phyloP scores from a whole-genome alignment of 2,888 invertebrate species.

The Poecilobothrus nobilitatus region DNA sequence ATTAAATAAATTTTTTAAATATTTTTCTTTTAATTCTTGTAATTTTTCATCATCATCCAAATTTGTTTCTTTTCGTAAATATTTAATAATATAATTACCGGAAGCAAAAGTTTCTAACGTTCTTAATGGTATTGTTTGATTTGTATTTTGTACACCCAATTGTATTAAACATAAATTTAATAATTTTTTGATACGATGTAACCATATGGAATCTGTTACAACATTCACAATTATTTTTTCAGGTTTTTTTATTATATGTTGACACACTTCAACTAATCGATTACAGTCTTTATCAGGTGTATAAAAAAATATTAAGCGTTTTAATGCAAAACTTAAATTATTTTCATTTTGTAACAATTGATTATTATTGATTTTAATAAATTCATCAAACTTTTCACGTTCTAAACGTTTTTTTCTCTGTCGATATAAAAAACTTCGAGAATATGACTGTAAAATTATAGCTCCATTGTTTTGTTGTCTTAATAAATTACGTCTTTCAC shows the following conservation, averaged over 20 bases:
- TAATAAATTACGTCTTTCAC: constrained; percentile 78
- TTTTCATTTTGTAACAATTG: constrained; percentile 40
- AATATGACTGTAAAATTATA: constrained; percentile 71
- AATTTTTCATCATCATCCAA: constrained; percentile 10
- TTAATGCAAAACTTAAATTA: constrained; percentile 49
- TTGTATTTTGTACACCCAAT: constrained; percentile 33
- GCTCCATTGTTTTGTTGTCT: constrained; percentile 66
- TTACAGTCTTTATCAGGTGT: constrained; percentile 55
- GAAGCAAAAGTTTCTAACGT: constrained; percentile 71
- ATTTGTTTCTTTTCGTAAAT: constrained; percentile 33
- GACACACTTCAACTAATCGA: constrained; percentile 48
- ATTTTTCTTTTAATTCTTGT: constrained; percentile 19
- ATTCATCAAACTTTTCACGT: constrained; percentile 61
- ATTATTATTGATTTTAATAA: constrained; percentile 46
- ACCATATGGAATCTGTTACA: constrained; percentile 35
- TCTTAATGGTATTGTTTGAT: constrained; percentile 63
- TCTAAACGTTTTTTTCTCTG: constrained; percentile 58
- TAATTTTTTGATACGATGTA: constrained; percentile 39
- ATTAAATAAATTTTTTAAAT: constrained; percentile 37
- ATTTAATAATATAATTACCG: constrained; percentile 41
- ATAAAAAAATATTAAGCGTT: constrained; percentile 71
- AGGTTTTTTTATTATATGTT: constrained; percentile 39
- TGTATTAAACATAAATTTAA: constrained; percentile 40
- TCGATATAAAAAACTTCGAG: constrained; percentile 64
- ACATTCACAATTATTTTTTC: constrained; percentile 37